A percentile compares a stretch with the other conserved stretches of the same genome.
Evolutionary conservation across 2,888 invertebrate genomes (phyloP).

Genomic region (Erannis defoliaria): DNA sequence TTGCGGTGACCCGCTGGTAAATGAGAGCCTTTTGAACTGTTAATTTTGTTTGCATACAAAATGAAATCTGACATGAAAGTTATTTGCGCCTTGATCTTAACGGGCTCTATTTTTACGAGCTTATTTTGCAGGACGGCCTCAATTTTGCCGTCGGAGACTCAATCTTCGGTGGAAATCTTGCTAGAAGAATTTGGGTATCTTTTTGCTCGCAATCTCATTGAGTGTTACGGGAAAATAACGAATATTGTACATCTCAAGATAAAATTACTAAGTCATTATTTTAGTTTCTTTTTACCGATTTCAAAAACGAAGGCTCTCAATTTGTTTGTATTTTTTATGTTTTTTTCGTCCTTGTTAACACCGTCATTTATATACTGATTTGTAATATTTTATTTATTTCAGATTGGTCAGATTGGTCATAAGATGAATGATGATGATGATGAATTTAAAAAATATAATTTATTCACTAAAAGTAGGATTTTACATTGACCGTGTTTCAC

Average conservation of each 20-base stretch:
- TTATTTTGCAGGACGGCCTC: conserved; percentile 18
- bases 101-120: conserved; percentile 29
- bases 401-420: too few species aligned
- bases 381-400: too few species aligned
- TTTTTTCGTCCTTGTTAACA: too few species aligned
- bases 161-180: conserved; percentile 8
- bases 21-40: conserved; percentile 84
- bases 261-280: too few species aligned
- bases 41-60: conserved; percentile 84
- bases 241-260: not conserved
- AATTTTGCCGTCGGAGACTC: conserved; percentile 24
- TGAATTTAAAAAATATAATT: not conserved
- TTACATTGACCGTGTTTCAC: too few species aligned
- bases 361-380: too few species aligned
- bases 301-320: too few species aligned
- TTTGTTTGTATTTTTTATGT: too few species aligned
- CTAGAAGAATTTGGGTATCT: conserved; percentile 5
- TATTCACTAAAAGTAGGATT: too few species aligned
- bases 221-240: not conserved
- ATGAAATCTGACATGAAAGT: conserved; percentile 81
- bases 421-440: not conserved
- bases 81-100: conserved; percentile 71
- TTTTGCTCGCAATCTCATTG: conserved; percentile 9
- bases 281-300: too few species aligned
- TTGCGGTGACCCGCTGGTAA: conserved; percentile 81